Evolutionary conservation across 2,797 vertebrate genomes (phyloP).

Genomic region (Euthynnus affinis): DNA sequence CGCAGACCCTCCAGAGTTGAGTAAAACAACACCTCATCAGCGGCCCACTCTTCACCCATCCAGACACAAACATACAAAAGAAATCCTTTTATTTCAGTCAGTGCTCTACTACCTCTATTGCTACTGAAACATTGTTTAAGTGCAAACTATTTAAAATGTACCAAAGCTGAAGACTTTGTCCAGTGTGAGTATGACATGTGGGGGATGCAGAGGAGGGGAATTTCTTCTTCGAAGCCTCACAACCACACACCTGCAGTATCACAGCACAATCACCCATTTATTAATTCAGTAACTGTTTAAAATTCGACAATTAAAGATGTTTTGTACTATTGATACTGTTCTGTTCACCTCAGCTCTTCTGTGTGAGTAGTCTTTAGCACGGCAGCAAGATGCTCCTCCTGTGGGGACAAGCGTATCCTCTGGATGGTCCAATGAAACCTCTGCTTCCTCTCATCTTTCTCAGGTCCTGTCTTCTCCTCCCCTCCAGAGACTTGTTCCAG

Average conservation of each 20-base stretch:
- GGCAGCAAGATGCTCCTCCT: slow-evolving; percentile 89
- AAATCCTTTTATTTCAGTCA: neutral
- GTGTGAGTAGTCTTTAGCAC: slow-evolving; percentile 84
- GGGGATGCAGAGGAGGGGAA: slow-evolving; percentile 39
- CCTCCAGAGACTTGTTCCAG: slow-evolving; percentile 49
- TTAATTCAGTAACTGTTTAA: neutral
- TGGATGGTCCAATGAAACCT: slow-evolving; percentile 84
- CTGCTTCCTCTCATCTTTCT: slow-evolving; percentile 68
- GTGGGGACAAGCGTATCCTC: slow-evolving; percentile 91
- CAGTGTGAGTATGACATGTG: slow-evolving; percentile 79
- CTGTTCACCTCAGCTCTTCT: slow-evolving; percentile 81
- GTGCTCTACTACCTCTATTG: neutral
- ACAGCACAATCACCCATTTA: slow-evolving; percentile 13
- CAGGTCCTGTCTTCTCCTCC: slow-evolving; percentile 27
- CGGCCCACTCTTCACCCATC: slow-evolving; percentile 91
- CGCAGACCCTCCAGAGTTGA: slow-evolving; percentile 89
- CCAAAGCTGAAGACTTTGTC: slow-evolving; percentile 92
- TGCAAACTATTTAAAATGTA: slow-evolving; percentile 69
- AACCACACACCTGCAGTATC: slow-evolving; percentile 84
- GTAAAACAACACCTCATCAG: slow-evolving; percentile 91
- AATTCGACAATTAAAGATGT: neutral
- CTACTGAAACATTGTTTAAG: neutral
- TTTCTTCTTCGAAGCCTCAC: slow-evolving; percentile 80
- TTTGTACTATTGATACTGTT: neutral
- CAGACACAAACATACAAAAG: slow-evolving; percentile 27